Evolutionary conservation across 2,113 vertebrate genomes (phyloP), one percentile per base, ranked within the genome.

Genomic region (Tringa solitaria): DNA sequence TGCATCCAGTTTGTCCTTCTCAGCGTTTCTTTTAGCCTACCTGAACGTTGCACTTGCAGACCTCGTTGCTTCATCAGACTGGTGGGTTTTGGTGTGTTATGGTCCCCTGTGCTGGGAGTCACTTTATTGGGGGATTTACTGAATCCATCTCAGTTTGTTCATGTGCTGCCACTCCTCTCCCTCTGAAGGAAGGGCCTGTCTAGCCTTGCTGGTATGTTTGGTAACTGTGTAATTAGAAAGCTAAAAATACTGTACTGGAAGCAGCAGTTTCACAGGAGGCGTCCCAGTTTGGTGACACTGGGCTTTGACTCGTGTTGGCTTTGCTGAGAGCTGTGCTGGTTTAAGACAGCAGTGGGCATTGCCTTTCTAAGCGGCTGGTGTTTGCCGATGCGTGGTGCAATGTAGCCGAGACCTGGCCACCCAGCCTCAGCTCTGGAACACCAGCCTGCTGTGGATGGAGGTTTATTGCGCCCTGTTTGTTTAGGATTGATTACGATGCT

Each of bases 201-300:
- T 65, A 87, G 61, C 41, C 61, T 56, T 75, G 57, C 53, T 92
- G 80, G 41, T 91, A 73, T 87, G 94, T 92, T 93, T 92, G 94
- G 53, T 79, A 92, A 78, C 83, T 87, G 69, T 69, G 61, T 90
- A 92, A 95, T 91, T 96, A 94, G 85, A 77, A 77, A 81, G 56
- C 73, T 95, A 95, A 96, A 97, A 88, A 94, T 89, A 95, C 41
- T 11, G 19, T 35, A 61, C 4, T 0, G 7, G 63, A 86, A 86
- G 68, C 85, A 89, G 76, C 65, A 90, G 65, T 91, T 95, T 89
- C 61, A 50, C 43, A 73, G 61, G 53, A 92, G 77, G 32, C 8
- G 6, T 78, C 89, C 87, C 81, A 78, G 3, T 92, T 84, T 81
- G 80, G 69, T 1, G 27, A 75, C 56, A 12, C 6, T 56, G 76